Evolutionary conservation across 2,888 invertebrate species (phyloP).

Genomic region (Orchesellides sinensis): DNA sequence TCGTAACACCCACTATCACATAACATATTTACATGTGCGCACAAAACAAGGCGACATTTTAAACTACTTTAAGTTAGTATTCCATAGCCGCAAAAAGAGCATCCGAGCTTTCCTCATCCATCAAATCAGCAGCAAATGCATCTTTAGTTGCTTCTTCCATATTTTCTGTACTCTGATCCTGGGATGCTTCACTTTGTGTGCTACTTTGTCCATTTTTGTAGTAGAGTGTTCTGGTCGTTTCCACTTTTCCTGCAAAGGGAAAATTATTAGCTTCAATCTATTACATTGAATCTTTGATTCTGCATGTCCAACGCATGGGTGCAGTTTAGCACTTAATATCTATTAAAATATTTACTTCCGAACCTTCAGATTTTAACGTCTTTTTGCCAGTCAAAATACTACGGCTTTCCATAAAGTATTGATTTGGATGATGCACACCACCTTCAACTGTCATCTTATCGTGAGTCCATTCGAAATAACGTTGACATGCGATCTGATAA

Average conservation of each 20-base stretch:
- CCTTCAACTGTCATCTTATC: slow-evolving; percentile 81
- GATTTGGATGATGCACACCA: slow-evolving; percentile 93
- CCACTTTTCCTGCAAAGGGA: slow-evolving; percentile 12
- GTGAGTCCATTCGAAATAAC: slow-evolving; percentile 88
- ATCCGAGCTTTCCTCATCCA: slow-evolving; percentile 15
- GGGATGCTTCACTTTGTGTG: too few species aligned
- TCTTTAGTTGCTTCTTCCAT: background rate
- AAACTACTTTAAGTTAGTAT: slow-evolving; percentile 1
- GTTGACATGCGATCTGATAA: slow-evolving; percentile 92
- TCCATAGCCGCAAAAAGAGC: slow-evolving; percentile 14
- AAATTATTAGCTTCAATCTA: background rate
- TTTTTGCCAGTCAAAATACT: slow-evolving; percentile 77
- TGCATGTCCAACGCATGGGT: too few species aligned
- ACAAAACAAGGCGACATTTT: too few species aligned
- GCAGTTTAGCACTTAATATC: too few species aligned
- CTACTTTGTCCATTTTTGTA: slow-evolving; percentile 24
- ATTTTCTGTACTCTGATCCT: too few species aligned
- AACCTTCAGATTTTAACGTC: slow-evolving; percentile 56
- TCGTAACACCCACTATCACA: too few species aligned
- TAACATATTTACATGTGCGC: too few species aligned
- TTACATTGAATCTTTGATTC: background rate
- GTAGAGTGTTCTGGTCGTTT: slow-evolving; percentile 1
- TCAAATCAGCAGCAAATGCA: background rate
- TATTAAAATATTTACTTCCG: background rate
- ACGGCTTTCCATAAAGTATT: slow-evolving; percentile 89